phyloP scores from a whole-genome alignment of 2,113 vertebrate genomes.

The Corythoichthys intestinalis region DNA sequence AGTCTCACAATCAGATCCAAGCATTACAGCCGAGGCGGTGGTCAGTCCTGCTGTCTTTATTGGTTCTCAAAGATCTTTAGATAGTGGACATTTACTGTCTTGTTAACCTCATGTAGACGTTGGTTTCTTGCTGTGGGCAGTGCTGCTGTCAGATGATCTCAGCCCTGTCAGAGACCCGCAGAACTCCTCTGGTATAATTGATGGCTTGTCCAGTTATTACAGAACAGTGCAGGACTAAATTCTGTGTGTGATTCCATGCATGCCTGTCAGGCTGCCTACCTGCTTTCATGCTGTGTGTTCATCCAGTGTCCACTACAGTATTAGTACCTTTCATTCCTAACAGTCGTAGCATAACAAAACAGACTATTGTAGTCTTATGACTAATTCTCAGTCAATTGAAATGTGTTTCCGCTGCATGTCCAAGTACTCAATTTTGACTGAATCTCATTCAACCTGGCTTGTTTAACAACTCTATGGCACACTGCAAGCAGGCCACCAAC shows the following conservation, averaged over 20 bases:
- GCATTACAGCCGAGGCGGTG: conserved; percentile 25
- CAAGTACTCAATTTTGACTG: no score
- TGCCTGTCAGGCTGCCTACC: conserved; percentile 4
- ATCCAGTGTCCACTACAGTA: conserved; percentile 3
- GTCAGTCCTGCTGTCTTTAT: conserved; percentile 18
- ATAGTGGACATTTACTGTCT: conserved; percentile 44
- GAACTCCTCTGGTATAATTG: conserved; percentile 40
- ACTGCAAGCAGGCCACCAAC: conserved; percentile 5
- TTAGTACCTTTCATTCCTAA: not conserved
- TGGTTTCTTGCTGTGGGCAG: conserved; percentile 21
- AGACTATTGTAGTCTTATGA: not conserved
- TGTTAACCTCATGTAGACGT: conserved; percentile 39
- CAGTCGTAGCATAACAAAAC: not conserved
- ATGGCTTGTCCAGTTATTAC: conserved; percentile 42
- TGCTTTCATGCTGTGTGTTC: conserved; percentile 14
- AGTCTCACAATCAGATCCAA: conserved; percentile 54
- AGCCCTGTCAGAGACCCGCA: conserved; percentile 35
- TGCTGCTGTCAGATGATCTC: conserved; percentile 28
- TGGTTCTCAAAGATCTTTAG: conserved; percentile 22
- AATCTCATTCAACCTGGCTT: not conserved
- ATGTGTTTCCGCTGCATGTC: not conserved
- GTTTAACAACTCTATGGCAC: not conserved
- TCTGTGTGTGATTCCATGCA: conserved; percentile 11
- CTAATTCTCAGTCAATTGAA: not conserved
- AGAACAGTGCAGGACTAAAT: conserved; percentile 33